A percentile compares a stretch with the other conserved stretches of the same genome.
Evolutionary conservation across 2,888 invertebrate genomes (phyloP).

Genomic region (Chymomyza caudatula): DNA sequence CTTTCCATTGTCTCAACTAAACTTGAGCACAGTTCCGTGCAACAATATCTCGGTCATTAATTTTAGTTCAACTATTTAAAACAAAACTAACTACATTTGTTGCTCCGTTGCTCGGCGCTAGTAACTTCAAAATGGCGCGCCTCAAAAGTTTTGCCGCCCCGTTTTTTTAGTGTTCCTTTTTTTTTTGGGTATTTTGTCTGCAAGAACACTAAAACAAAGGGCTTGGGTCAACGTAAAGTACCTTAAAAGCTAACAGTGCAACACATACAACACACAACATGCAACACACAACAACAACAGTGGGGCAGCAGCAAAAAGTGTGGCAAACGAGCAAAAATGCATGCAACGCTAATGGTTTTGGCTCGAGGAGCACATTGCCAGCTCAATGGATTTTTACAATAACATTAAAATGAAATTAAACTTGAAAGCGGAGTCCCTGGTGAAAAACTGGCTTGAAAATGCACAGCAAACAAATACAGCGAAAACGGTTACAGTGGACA

Average conservation of each 20-base stretch:
- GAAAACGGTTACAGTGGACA: neutral
- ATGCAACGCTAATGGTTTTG: constrained; percentile 4
- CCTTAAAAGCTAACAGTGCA: neutral
- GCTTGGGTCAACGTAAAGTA: neutral
- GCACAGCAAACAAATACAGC: neutral
- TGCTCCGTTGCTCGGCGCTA: neutral
- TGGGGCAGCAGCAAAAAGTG: neutral
- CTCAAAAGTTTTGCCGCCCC: constrained; percentile 4
- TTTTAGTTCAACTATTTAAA: constrained; percentile 41
- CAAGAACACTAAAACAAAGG: neutral
- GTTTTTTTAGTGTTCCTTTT: neutral
- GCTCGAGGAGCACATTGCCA: constrained; percentile 2
- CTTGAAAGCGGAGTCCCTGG: constrained; percentile 13
- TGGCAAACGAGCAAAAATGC: constrained; percentile 18
- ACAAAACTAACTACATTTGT: constrained; percentile 33
- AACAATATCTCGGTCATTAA: constrained; percentile 27
- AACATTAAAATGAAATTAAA: constrained; percentile 55
- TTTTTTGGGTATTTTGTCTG: neutral
- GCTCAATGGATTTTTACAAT: constrained; percentile 41
- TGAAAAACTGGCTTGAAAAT: neutral
- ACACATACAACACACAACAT: neutral
- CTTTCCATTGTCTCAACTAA: no score
- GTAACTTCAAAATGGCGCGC: constrained; percentile 20
- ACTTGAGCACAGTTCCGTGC: no score
- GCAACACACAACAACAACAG: neutral